Evolutionary conservation across 2,113 vertebrate genomes (phyloP).

Genomic region (Otocyon megalotis): DNA sequence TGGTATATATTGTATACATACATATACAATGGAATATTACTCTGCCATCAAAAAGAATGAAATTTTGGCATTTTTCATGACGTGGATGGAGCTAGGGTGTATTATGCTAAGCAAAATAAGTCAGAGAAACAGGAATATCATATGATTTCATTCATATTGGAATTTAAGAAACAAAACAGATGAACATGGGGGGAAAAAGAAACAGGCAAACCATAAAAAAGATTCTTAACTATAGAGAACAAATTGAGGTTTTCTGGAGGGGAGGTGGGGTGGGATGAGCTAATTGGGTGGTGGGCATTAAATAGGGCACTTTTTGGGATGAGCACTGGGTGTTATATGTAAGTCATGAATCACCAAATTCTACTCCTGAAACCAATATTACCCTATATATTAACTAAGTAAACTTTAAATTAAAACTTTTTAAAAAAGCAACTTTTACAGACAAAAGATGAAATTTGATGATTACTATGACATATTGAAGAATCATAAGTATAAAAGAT

Average conservation of each 20-base stretch:
- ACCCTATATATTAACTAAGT: not conserved
- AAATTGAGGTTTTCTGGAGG: not conserved
- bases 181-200: not conserved
- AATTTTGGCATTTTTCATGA: not conserved
- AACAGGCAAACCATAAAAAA: not conserved
- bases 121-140: not conserved
- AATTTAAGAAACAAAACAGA: not conserved
- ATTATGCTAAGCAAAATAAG: not conserved
- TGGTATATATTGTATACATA: not conserved
- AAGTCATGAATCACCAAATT: not conserved
- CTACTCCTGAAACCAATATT: not conserved
- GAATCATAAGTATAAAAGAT: not conserved
- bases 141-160: not conserved
- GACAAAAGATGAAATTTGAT: not conserved
- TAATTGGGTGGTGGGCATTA: not conserved
- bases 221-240: not conserved
- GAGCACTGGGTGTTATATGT: not conserved
- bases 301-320: not conserved
- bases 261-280: not conserved
- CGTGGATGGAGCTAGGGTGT: not conserved
- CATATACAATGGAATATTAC: not conserved
- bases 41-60: not conserved
- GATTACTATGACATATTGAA: not conserved
- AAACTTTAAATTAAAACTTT: not conserved
- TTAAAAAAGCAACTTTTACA: not conserved